Base-by-base conservation (phyloP, 2,113 vertebrate species). In the Thalassoma bifasciatum region DNA sequence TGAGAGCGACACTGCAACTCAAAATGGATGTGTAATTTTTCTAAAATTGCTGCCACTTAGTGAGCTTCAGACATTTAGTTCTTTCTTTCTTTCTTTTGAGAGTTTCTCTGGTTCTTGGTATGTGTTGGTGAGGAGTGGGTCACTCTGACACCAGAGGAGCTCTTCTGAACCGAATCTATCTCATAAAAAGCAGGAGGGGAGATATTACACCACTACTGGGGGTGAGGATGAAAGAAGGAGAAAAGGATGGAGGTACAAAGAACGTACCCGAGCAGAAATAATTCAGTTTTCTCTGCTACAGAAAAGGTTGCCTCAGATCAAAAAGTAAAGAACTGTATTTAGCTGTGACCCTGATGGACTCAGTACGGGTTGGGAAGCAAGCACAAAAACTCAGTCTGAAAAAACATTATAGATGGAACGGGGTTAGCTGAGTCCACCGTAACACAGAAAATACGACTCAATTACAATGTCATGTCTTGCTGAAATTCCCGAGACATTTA, bases 251-350 rank as follows among this genome's bases (percentile, higher is more conserved):
- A 19, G 47, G 30, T 47, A 68, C 58, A 40, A 58, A 56, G 2
- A 38, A n/a, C 0, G 14, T 1, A 10, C 12, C 50, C 61, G 61
- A 1, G 16, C 62, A 72, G 53, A 73, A 57, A 26, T 65, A 78
- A 81, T 85, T 86, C 57, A 42, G 51, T 77, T 77, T 73, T 50
- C 17, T 68, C 30, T 38, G 66, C 46, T 34, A 62, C 37, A 7
- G 16, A 61, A 30, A 81, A 86, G 76, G 77, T 84, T 75, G 73
- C 50, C 67, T 37, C 64, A 61, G 62, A 72, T 79, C 44, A 86
- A 81, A 74, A 30, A 60, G 59, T 52, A 30, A 72, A 66, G 54
- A 72, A 66, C 47, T 66, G 67, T 50, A 61, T 86, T 85, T 75
- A 65, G 22, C 68, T 65, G 62, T 44, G 68, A 81, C 63, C 63